These are phyloP conservation scores for Ecdyonurus torrentis DNA, from an alignment of 2,888 invertebrate species.

Conservation along the genomic window DNA sequence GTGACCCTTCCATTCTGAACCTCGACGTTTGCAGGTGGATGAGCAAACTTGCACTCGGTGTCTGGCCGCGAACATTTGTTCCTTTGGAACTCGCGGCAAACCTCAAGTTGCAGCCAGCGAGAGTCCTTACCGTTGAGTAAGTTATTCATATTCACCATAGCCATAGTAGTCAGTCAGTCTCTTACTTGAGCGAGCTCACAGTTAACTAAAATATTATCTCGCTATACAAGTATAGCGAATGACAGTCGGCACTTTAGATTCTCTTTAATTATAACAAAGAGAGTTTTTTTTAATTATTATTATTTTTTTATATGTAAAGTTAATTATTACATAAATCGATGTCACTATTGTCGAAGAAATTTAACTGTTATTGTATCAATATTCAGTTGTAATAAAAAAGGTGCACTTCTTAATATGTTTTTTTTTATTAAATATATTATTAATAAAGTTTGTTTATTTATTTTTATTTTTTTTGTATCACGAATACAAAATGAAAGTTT, in stretches of 20 bases:
- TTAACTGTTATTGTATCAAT: not conserved
- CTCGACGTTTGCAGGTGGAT: constrained; percentile 98
- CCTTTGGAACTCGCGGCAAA: constrained; percentile 97
- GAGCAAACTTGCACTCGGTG: constrained; percentile 99
- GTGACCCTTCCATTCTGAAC: constrained; percentile 99
- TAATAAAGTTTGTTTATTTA: not conserved
- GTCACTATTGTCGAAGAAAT: not conserved
- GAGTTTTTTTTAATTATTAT: not conserved
- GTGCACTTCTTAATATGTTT: not conserved
- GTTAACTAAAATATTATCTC: too few relatives aligned
- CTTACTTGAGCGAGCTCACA: not conserved
- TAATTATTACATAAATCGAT: not conserved
- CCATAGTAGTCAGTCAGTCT: constrained; percentile 29
- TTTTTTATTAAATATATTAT: not conserved
- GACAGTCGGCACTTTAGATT: not conserved
- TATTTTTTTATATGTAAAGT: too few relatives aligned
- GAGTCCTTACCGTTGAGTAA: constrained; percentile 97
- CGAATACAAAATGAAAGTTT: not conserved
- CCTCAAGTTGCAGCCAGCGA: constrained; percentile 98
- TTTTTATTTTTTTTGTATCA: not conserved
- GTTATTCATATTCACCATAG: constrained; percentile 94
- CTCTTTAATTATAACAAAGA: not conserved
- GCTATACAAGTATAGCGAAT: too few relatives aligned
- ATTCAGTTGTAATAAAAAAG: not conserved
- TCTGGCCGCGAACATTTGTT: constrained; percentile 99